Percentiles rank a stretch among this genome's conserved stretches.
Conservation (phyloP, 2,113 vertebrate genomes). For the Bufo bufo region DNA sequence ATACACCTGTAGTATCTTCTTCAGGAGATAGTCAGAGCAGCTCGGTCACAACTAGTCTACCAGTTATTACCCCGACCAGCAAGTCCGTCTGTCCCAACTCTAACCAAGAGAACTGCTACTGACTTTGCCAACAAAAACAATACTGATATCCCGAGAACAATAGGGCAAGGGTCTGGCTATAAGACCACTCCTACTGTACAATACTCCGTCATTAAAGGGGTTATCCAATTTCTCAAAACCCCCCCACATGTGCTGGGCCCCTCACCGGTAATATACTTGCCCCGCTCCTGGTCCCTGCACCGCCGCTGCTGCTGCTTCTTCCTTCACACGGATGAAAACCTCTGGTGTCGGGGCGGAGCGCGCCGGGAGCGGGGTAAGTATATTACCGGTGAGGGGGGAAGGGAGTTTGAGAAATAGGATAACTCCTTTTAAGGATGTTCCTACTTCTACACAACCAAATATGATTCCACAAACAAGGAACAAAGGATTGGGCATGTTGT, state of each 20-base stretch:
- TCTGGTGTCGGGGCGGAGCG: too few species aligned
- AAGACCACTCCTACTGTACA: background rate
- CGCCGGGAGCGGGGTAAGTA: too few species aligned
- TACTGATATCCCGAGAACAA: background rate
- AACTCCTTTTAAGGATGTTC: background rate
- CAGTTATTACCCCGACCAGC: background rate
- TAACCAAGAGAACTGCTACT: slow-evolving; percentile 14
- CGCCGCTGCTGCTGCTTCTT: too few species aligned
- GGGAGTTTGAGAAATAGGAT: too few species aligned
- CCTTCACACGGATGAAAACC: too few species aligned
- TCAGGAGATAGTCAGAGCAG: background rate
- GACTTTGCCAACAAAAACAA: slow-evolving; percentile 31
- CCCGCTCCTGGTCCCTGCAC: too few species aligned
- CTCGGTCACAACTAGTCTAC: background rate
- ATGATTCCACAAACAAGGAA: too few species aligned
- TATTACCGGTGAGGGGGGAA: too few species aligned
- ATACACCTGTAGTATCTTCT: background rate
- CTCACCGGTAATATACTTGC: too few species aligned
- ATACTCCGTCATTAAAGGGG: background rate
- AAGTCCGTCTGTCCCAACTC: background rate
- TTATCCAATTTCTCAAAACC: background rate
- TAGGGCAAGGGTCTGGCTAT: background rate
- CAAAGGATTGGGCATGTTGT: background rate
- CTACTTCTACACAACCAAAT: too few species aligned
- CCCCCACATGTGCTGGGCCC: too few species aligned